Conservation (phyloP, 2,797 vertebrate species). For the Amphiprion clarkii region DNA sequence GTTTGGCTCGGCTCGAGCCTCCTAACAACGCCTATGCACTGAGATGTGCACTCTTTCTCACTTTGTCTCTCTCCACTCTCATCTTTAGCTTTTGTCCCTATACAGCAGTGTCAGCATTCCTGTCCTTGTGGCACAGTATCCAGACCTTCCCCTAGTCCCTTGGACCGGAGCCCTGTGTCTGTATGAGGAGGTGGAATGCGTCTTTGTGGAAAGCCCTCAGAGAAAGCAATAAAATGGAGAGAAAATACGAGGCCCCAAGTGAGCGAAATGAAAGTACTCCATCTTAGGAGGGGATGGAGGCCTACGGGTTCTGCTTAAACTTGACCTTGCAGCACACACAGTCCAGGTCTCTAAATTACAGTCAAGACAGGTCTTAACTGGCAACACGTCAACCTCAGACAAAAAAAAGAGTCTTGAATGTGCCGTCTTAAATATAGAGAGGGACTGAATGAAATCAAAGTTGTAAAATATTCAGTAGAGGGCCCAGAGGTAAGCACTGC, state of each 20-base stretch:
- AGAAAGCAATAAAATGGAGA: conserved; percentile 82
- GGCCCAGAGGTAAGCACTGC: conserved; percentile 48
- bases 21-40: conserved; percentile 60
- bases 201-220: conserved; percentile 79
- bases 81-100: conserved; percentile 72
- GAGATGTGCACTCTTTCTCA: conserved; percentile 42
- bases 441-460: conserved; percentile 51
- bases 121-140: conserved; percentile 73
- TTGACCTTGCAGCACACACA: conserved; percentile 76
- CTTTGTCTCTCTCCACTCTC: conserved; percentile 48
- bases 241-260: conserved; percentile 80
- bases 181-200: conserved; percentile 77
- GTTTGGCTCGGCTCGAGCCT: conserved; percentile 59
- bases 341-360: conserved; percentile 72
- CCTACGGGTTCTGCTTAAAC: conserved; percentile 70
- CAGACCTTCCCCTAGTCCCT: conserved; percentile 67
- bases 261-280: conserved; percentile 82
- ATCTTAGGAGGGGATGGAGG: conserved; percentile 74
- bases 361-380: conserved; percentile 45
- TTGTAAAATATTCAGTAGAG: conserved; percentile 67
- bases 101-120: conserved; percentile 79
- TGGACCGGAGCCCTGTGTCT: conserved; percentile 72
- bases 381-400: conserved; percentile 55
- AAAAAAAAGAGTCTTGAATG: conserved; percentile 39
- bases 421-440: conserved; percentile 51